These are phyloP conservation scores for Pollenia amentaria DNA, from an alignment of 2,888 invertebrate species.

Conservation along the genomic window DNA sequence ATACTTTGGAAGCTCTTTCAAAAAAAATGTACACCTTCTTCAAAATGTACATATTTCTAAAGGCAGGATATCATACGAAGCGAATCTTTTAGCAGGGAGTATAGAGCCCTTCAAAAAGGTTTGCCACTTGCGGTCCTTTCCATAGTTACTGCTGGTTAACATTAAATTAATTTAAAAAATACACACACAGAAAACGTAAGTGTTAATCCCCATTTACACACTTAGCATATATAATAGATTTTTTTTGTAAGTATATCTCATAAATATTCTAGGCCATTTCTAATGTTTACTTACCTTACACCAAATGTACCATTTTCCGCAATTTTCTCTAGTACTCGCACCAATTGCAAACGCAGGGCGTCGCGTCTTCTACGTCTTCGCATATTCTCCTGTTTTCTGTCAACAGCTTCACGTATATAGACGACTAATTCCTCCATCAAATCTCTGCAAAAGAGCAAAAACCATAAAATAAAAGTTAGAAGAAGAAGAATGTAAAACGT, in stretches of 20 bases:
- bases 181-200: not conserved
- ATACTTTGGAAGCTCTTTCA: no score
- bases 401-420: conserved; percentile 97
- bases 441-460: conserved; percentile 87
- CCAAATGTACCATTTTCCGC: conserved; percentile 96
- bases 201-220: no score
- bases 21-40: no score
- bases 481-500: not conserved
- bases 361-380: conserved; percentile 95
- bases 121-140: no score
- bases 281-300: conserved; percentile 86
- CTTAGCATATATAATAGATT: no score
- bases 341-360: conserved; percentile 95
- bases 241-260: no score
- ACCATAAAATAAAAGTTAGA: not conserved
- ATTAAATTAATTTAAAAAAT: not conserved
- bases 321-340: conserved; percentile 95
- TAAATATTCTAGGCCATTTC: not conserved
- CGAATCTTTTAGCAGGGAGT: no score
- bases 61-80: no score
- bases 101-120: no score
- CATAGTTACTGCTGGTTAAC: no score
- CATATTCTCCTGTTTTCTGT: conserved; percentile 98
- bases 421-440: conserved; percentile 97
- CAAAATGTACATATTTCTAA: no score